Base-by-base conservation (phyloP, 2,113 vertebrate species). In the Caretta caretta region DNA sequence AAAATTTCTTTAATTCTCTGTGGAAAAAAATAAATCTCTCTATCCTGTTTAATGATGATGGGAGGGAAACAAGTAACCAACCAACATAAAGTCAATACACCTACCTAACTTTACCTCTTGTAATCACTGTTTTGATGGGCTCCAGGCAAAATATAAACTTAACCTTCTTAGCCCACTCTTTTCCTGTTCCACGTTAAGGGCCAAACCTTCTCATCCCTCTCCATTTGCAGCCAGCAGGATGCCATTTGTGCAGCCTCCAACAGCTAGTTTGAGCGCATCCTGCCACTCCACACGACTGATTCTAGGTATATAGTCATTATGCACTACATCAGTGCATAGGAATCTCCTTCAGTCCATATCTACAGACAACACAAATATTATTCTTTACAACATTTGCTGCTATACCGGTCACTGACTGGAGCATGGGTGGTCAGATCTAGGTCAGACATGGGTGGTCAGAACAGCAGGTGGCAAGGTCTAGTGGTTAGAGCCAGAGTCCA, bases 231-330 rank as follows among this genome's bases (percentile, higher is more conserved):
- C 2, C 76, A 94, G 65, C 46, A 90, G 51, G 54, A 56, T 88
- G 51, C 69, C 54, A 65, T 87, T 94, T 93, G 84, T 81, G 49
- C 84, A 65, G 56, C 35, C 9, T 93, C 76, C 91, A 78, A 54
- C 83, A 88, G 84, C 24, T 87, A 62, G 35, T 90, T 54, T 92
- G 50, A 81, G 69, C 93, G 82, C 75, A 88, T 56, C 17, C 88
- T 88, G 53, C 5, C 29, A 80, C 38, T 84, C 38, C 50, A 0
- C 83, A 4, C 57, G 29, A 86, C 78, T 75, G 24, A 8, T 91
- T 96, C 84, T 95, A 92, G 88, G 48, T 13, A 75, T 29, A 5
- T 59, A 95, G 96, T 94, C 90, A 95, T 97, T 97, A 97, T 97
- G 94, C 82, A 88, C 94, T 62, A 83, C 65, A 59, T 82, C 50